A percentile compares a stretch with the other conserved stretches of the same genome.
phyloP scores from a whole-genome alignment of 1,140 invertebrate genomes.

The Trichomalopsis sarcophagae region DNA sequence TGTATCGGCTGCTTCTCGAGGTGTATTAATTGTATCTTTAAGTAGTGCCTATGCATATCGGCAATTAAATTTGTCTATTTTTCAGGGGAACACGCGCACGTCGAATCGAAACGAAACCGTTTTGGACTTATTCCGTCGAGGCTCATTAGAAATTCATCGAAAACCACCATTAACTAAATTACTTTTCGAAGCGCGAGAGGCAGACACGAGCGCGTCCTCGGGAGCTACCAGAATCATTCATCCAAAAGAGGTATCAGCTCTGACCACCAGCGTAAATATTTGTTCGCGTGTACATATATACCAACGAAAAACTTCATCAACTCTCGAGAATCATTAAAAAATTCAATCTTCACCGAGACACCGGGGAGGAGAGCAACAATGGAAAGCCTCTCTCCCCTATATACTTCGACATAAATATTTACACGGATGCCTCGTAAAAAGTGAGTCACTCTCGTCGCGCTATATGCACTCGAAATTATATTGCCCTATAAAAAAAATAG shows the following conservation, averaged over 20 bases:
- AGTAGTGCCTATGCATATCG: not conserved
- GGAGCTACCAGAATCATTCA: not conserved
- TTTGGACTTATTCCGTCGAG: not conserved
- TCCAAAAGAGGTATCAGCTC: not conserved
- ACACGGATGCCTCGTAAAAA: conserved; percentile 3
- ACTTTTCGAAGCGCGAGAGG: not conserved
- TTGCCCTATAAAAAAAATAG: not conserved
- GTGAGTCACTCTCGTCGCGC: not conserved
- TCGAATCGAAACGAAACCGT: not conserved
- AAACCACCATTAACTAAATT: not conserved
- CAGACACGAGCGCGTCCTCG: not conserved
- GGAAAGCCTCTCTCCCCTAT: not conserved
- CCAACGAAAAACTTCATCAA: not conserved
- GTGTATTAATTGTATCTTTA: not conserved
- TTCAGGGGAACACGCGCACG: not conserved
- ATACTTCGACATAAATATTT: not conserved
- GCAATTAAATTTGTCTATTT: not conserved
- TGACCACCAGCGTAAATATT: not conserved
- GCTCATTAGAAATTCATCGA: not conserved
- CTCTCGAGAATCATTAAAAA: conserved; percentile 23
- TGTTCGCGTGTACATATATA: not conserved
- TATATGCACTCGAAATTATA: not conserved
- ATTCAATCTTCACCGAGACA: conserved; percentile 12
- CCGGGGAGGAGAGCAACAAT: not conserved
- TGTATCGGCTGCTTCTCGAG: no score